Evolutionary conservation across 2,113 vertebrate species (phyloP), one percentile per base, ranked within the genome.

Genomic region (Rhinichthys klamathensis): DNA sequence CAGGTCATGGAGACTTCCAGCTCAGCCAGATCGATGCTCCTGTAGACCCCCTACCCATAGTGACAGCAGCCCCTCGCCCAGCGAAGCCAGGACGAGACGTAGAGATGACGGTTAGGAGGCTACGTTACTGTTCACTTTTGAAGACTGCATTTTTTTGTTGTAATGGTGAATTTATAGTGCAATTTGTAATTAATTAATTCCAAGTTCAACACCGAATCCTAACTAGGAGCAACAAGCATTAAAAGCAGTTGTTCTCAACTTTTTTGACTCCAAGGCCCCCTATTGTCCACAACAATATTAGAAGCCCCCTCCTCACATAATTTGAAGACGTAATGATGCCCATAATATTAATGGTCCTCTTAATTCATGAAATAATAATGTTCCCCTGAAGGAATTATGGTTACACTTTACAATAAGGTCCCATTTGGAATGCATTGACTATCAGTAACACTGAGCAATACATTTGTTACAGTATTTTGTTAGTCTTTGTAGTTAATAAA

Each of bases 1-100:
- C 94, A 87, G 98, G 98, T 49, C 94, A 98, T 0, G 98, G 98
- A 54, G 97, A 99, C 92, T 99, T 99, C 92, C 97, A 97, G 93
- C 93, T 99, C 88, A 95, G 93, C 83, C 98, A 98, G 89, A 94
- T 99, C 27, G 97, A 99, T 88, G 96, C 96, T 0, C 95, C 97
- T 0, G 54, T 90, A 0, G 98, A 99, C 74, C 98, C 97, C 0
- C 95, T 98, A 27, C 95, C 95, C 7, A 87, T 98, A 70, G 95
- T 94, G 87, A 79, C 93, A 12, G 90, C 93, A 4, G 41, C 89
- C 41, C 51, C 89, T 35, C 96, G 94, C 86, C 75, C 85, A 21
- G 89, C 85, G 21, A 97, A 92, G 87, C 61, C 85, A 3, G 92
- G 90, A 41, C 96, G 90, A 83, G 95, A 95, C 15, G 82, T 93